A percentile compares a stretch with the other conserved stretches of the same genome.
phyloP scores from a whole-genome alignment of 2,888 invertebrate species.

The Hirtodrosophila alboralis region DNA sequence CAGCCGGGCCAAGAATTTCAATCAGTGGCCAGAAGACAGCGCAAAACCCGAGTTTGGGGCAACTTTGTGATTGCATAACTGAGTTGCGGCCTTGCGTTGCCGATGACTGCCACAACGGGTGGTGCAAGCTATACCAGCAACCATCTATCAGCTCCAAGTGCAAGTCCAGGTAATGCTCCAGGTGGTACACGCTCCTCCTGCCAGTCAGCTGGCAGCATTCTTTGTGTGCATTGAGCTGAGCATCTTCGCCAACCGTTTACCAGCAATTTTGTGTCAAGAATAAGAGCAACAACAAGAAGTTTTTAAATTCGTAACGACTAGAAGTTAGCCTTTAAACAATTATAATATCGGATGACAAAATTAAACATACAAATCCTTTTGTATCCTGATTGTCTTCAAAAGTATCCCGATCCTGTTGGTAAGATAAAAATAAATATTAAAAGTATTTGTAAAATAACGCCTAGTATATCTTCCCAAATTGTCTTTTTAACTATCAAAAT shows the following conservation, averaged over 20 bases:
- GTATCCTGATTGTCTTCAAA: too few relatives aligned
- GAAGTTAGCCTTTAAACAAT: too few relatives aligned
- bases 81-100: slow-evolving; percentile 34
- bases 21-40: slow-evolving; percentile 59
- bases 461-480: too few relatives aligned
- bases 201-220: slow-evolving; percentile 37
- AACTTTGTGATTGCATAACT: slow-evolving; percentile 75
- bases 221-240: slow-evolving; percentile 46
- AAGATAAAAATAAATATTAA: too few relatives aligned
- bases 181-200: slow-evolving; percentile 3
- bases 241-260: slow-evolving; percentile 47
- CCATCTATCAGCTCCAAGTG: too few relatives aligned
- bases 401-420: too few relatives aligned
- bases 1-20: slow-evolving; percentile 62
- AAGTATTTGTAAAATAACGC: too few relatives aligned
- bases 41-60: slow-evolving; percentile 11
- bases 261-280: slow-evolving; percentile 63
- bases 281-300: slow-evolving; percentile 47
- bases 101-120: slow-evolving; percentile 50
- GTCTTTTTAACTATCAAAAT: too few relatives aligned
- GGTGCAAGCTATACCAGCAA: slow-evolving; percentile 16
- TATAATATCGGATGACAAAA: too few relatives aligned
- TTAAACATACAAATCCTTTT: too few relatives aligned
- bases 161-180: slow-evolving; percentile 17
- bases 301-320: too few relatives aligned